These are phyloP conservation scores for Melanostigma gelatinosum DNA, from an alignment of 2,113 vertebrate species.

Conservation along the genomic window DNA sequence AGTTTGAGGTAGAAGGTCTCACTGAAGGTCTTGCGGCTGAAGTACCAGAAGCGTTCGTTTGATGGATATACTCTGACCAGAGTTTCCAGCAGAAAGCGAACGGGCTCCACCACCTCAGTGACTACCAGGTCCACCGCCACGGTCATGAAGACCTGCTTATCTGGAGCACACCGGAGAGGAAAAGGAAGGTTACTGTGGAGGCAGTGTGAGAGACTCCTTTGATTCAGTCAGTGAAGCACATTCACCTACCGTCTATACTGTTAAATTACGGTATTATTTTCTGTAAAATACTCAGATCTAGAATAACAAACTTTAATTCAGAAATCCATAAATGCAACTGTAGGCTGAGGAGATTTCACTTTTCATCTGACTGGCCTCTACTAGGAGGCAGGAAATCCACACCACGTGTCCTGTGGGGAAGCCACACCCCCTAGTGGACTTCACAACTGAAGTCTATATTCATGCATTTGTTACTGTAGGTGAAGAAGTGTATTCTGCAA, in stretches of 20 bases:
- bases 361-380: not conserved
- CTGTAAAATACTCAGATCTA: too few relatives aligned
- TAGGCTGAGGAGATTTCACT: not conserved
- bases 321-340: not conserved
- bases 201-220: not conserved
- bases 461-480: not conserved
- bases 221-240: not conserved
- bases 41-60: conserved; percentile 98
- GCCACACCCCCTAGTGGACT: conserved; percentile 57
- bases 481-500: not conserved
- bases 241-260: not conserved
- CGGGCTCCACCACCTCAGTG: conserved; percentile 94
- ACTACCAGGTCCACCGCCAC: conserved; percentile 97
- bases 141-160: conserved; percentile 95
- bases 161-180: conserved; percentile 72
- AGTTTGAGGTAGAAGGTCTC: conserved; percentile 96
- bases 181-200: not conserved
- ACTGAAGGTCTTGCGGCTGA: conserved; percentile 95
- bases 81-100: conserved; percentile 93
- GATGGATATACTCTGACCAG: conserved; percentile 93
- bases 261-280: not conserved
- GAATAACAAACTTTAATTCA: not conserved
- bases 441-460: not conserved
- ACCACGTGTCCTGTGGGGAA: conserved; percentile 16
- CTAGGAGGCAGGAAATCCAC: not conserved